Evolutionary conservation across 2,113 vertebrate genomes (phyloP), one percentile per base, ranked within the genome.

Genomic region (Forbesichthys papilliferus): DNA sequence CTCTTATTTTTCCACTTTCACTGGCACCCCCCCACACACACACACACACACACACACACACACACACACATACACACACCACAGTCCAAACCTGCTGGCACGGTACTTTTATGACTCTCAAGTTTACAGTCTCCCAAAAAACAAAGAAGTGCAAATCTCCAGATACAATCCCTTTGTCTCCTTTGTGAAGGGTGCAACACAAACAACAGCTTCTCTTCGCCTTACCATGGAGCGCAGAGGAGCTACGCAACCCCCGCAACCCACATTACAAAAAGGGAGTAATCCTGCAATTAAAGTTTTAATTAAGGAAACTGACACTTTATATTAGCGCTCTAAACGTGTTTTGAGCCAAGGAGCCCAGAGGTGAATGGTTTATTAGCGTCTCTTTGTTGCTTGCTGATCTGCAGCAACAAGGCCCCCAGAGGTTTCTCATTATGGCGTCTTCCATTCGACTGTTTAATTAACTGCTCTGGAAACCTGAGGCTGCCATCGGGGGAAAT

Each of bases 241-340:
- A 79, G 81, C 64, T 42, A 5, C 5, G 36, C 36, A 42, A 42
- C 62, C 71, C 42, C 73, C 1, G 34, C 74, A 79, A 88, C 86
- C 85, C 82, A 71, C 56, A 59, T 72, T 79, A 33, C 86, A 81
- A 86, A 86, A 90, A 90, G 89, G 79, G 76, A 74, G 82, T 87
- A 90, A 92, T 90, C 88, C 87, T 61, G 78, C 90, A 92, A 92
- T 92, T 92, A 90, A 86, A 91, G 82, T 85, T 93, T 92, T 92
- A 91, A 92, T 93, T 92, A 92, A 92, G 84, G 84, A 80, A 88
- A 83, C 89, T 88, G 86, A 91, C 85, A 91, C 92, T 90, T 93
- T 90, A 88, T 84, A 86, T 80, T 78, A 85, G 85, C 70, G 72
- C 75, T 81, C 68, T 82, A 79, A 86, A 86, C 75, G 74, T 88